Percentiles rank a stretch among this genome's conserved stretches.
Evolutionary conservation across 1,140 invertebrate species (phyloP).

Genomic region (Papilio aristodemus): DNA sequence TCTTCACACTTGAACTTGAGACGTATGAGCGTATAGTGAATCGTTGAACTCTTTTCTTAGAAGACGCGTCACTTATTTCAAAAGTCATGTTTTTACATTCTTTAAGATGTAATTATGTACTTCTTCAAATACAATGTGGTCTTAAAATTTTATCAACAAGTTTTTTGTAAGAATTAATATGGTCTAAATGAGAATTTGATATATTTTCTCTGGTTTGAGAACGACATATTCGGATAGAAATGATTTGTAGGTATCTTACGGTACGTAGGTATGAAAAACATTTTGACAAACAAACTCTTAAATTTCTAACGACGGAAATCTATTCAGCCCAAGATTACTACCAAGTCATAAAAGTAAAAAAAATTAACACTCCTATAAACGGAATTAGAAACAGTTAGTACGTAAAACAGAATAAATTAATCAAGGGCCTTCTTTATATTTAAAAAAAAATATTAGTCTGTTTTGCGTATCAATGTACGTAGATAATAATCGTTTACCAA

Average conservation of each 20-base stretch:
- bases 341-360: not conserved
- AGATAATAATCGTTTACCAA: not conserved
- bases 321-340: not conserved
- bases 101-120: not conserved
- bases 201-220: too few relatives aligned
- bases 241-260: not conserved
- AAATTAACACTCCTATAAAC: too few relatives aligned
- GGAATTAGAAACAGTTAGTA: too few relatives aligned
- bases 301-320: too few relatives aligned
- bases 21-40: not conserved
- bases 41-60: slow-evolving; percentile 64
- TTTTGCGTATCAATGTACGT: too few relatives aligned
- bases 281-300: not conserved
- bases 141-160: not conserved
- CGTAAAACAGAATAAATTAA: too few relatives aligned
- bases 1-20: not conserved
- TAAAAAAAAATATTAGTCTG: too few relatives aligned
- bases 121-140: not conserved
- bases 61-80: not conserved
- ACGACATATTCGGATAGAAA: too few relatives aligned
- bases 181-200: too few relatives aligned
- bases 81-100: not conserved
- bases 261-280: not conserved
- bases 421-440: too few relatives aligned
- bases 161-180: too few relatives aligned